Percentiles rank a stretch among this genome's conserved stretches.
Conservation (phyloP, 2,797 vertebrate genomes). For the Monodelphis domestica region DNA sequence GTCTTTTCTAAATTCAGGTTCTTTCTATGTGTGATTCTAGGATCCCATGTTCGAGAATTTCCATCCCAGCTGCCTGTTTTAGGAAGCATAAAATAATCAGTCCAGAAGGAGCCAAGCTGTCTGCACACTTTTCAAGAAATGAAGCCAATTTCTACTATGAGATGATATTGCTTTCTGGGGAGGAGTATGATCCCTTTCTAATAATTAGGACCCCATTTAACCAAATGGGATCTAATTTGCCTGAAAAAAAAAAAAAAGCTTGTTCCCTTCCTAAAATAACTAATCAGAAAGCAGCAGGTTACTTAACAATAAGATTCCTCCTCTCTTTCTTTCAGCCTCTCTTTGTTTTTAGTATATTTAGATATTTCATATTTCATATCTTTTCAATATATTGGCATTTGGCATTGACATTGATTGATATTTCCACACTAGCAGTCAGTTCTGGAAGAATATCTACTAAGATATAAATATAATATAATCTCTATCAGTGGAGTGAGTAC, state of each 20-base stretch:
- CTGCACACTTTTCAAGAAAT: not conserved
- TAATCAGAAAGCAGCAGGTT: not conserved
- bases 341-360: not conserved
- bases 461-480: not conserved
- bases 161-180: not conserved
- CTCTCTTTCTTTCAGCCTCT: not conserved
- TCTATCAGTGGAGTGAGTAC: not conserved
- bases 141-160: slow-evolving; percentile 17
- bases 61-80: not conserved
- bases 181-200: not conserved
- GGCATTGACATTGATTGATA: not conserved
- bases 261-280: not conserved
- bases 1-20: slow-evolving; percentile 19
- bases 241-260: not conserved
- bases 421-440: not conserved
- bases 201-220: not conserved
- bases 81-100: not conserved
- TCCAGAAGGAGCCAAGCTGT: not conserved
- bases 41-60: not conserved
- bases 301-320: not conserved
- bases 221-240: not conserved
- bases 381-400: not conserved
- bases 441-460: not conserved
- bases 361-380: not conserved
- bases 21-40: not conserved